A percentile compares a stretch with the other conserved stretches of the same genome.
Evolutionary conservation across 2,797 vertebrate species (phyloP).

Genomic region (Epinephelus malabaricus): DNA sequence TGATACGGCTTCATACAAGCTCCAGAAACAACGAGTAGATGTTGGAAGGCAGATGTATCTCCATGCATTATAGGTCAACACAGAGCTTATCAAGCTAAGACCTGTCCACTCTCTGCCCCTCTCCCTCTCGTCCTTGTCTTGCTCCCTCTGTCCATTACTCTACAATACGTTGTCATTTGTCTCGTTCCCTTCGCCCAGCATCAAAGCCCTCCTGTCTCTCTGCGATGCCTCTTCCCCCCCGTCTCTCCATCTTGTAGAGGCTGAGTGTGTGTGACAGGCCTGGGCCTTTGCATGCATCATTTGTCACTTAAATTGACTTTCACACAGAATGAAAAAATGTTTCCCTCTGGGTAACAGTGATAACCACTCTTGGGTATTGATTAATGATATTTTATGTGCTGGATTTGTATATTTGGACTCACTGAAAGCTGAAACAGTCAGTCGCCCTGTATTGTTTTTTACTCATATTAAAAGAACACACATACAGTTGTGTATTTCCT

Average conservation of each 20-base stretch:
- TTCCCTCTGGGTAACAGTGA: background rate
- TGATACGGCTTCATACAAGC: conserved; percentile 9
- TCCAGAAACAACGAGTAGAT: conserved; percentile 40
- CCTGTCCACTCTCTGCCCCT: conserved; percentile 39
- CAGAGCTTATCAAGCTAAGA: conserved; percentile 67
- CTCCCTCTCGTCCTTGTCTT: conserved; percentile 49
- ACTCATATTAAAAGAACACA: conserved; percentile 6
- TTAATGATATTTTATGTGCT: background rate
- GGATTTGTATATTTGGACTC: conserved; percentile 4
- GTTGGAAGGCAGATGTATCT: conserved; percentile 48
- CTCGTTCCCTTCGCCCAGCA: background rate
- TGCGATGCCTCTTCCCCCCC: conserved; percentile 11
- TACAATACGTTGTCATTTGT: conserved; percentile 16
- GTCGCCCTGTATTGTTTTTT: background rate
- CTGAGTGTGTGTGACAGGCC: conserved; percentile 20
- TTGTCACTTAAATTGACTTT: conserved; percentile 33
- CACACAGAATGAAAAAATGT: background rate
- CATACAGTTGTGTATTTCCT: conserved; percentile 4
- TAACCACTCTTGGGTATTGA: background rate
- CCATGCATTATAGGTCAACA: conserved; percentile 62
- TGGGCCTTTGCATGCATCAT: conserved; percentile 24
- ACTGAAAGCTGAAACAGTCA: conserved; percentile 1
- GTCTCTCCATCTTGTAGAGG: conserved; percentile 39
- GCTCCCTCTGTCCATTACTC: conserved; percentile 32
- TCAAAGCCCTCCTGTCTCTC: conserved; percentile 14